Evolutionary conservation across 2,797 vertebrate species (phyloP), one percentile per base, ranked within the genome.

Genomic region (Xenopus petersii): DNA sequence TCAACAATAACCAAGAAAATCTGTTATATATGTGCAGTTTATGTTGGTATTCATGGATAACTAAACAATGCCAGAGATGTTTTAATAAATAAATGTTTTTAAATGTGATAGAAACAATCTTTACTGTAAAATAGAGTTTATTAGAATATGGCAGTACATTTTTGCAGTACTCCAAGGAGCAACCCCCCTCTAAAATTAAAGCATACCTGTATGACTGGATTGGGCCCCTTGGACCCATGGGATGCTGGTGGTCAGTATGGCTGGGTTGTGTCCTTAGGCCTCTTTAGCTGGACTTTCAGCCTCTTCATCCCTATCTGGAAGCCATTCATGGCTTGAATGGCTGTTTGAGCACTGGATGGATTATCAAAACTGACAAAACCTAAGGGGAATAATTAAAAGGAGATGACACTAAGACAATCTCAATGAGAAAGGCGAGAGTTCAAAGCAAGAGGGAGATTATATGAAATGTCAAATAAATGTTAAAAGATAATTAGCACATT

Each of bases 291-390:
- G 26, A 99, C 97, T 91, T 99, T 99, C 91, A 99, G 94, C 84
- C 97, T 93, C 84, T 99, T 99, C 94, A 96, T 98, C 71, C 97
- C 97, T 33, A 98, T 95, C 89, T 98, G 97, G 89, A 98, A 98
- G 86, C 97, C 97, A n/a, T 98, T 98, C 97, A 98, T 98, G 88
- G 97, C 94, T 86, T 98, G 97, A 87, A 99, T 99, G 85, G 96
- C 97, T 65, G 95, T 94, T 88, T 98, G 97, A 66, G 97, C 97
- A 72, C 97, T 99, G 81, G 95, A 94, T 0, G 96, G 97, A 92
- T 99, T 98, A 92, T 99, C 97, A 76, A 99, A 99, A 87, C 97
- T 99, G 88, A 99, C 97, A 79, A 99, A 99, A 79, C 97, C 97
- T 98, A 88, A 0, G 70, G 73, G 46, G 17, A 15, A 33, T 46